These are phyloP conservation scores for Drosophila serrata DNA, from an alignment of 1,140 invertebrate genomes.

Conservation along the genomic window DNA sequence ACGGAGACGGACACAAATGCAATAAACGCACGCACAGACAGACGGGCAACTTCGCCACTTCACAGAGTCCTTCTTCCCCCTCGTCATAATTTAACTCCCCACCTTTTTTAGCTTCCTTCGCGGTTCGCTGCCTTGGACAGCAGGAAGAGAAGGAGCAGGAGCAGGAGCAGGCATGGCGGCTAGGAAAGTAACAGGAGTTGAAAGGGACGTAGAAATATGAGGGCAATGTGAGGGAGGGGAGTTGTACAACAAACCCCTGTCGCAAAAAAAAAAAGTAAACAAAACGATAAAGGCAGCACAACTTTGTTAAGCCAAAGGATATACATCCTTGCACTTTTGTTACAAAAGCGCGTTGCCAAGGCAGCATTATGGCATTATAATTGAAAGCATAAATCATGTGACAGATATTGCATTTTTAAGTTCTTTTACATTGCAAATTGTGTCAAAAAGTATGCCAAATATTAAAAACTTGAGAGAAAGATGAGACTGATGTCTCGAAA, in stretches of 20 bases:
- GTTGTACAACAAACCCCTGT: conserved; percentile 42
- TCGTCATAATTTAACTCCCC: conserved; percentile 33
- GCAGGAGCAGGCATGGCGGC: conserved; percentile 2
- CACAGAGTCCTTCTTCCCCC: conserved; percentile 12
- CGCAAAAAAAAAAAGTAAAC: conserved; percentile 57
- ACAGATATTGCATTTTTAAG: not conserved
- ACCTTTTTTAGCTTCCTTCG: conserved; percentile 33
- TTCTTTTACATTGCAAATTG: not conserved
- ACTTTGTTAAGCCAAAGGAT: conserved; percentile 1
- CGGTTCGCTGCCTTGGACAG: conserved; percentile 29
- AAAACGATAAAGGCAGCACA: conserved; percentile 47
- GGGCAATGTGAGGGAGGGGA: not conserved
- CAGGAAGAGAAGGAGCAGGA: not conserved
- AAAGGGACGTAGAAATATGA: conserved; percentile 1
- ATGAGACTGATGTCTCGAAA: too few relatives aligned
- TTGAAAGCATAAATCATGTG: not conserved
- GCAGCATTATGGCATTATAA: not conserved
- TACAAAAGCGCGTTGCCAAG: conserved; percentile 5
- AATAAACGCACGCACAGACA: conserved; percentile 72
- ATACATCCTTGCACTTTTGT: conserved; percentile 12
- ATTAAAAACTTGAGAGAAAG: too few relatives aligned
- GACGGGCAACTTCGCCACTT: conserved; percentile 22
- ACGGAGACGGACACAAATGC: conserved; percentile 58
- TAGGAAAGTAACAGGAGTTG: conserved; percentile 22
- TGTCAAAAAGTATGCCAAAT: not conserved